A percentile compares a stretch with the other conserved stretches of the same genome.
These are phyloP conservation scores for Adineta ricciae DNA, from an alignment of 2,888 invertebrate species.

Conservation along the genomic window DNA sequence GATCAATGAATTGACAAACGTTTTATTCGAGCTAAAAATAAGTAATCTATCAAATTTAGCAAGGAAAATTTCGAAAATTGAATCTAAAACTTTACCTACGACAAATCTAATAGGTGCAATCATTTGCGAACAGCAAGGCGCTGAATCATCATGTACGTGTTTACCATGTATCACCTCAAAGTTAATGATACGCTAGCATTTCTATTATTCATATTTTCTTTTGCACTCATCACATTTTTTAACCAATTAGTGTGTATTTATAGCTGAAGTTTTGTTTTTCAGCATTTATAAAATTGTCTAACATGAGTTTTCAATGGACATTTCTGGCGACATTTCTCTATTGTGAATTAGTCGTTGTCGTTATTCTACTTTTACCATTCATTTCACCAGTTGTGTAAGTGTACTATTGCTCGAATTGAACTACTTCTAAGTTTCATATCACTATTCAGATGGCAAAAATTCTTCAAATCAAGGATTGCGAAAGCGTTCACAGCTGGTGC, in stretches of 20 bases:
- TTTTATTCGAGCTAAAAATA: background rate
- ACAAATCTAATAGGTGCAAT: background rate
- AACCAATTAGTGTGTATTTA: too few species aligned
- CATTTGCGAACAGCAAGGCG: background rate
- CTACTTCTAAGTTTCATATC: too few species aligned
- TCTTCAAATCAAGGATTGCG: slow-evolving; percentile 75
- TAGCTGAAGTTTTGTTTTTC: too few species aligned
- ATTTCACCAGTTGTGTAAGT: slow-evolving; percentile 64
- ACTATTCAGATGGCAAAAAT: slow-evolving; percentile 65
- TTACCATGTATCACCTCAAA: background rate
- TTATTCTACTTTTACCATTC: slow-evolving; percentile 75
- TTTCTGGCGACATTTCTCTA: slow-evolving; percentile 87
- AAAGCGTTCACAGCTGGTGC: slow-evolving; percentile 72
- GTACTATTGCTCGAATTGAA: too few species aligned
- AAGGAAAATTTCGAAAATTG: background rate
- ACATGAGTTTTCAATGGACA: slow-evolving; percentile 97
- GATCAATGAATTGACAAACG: background rate
- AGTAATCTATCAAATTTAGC: background rate
- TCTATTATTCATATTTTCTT: background rate
- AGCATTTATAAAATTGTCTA: background rate
- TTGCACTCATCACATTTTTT: background rate
- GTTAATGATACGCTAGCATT: background rate
- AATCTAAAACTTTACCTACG: background rate
- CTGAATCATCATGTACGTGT: background rate
- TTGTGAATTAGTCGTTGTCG: slow-evolving; percentile 71